Percentiles rank a stretch among this genome's conserved stretches.
phyloP scores from a whole-genome alignment of 2,888 invertebrate genomes.

The Tortricodes alternella region DNA sequence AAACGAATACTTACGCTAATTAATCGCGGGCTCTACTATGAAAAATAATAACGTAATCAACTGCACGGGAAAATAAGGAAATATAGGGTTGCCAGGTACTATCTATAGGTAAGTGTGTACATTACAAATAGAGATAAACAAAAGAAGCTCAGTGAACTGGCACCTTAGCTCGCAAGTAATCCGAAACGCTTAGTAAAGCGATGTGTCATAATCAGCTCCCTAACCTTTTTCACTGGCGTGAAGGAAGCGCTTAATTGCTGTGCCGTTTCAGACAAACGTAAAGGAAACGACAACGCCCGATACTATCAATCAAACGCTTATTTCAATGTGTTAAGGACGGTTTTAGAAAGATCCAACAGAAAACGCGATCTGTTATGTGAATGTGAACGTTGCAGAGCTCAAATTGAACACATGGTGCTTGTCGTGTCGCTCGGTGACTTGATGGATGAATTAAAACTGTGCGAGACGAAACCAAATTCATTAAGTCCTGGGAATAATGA shows the following conservation, averaged over 20 bases:
- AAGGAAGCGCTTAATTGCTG: conserved; percentile 60
- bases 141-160: not conserved
- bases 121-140: not conserved
- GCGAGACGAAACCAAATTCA: conserved; percentile 24
- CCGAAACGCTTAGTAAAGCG: conserved; percentile 2
- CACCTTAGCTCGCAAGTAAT: not conserved
- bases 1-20: too few species aligned
- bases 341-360: conserved; percentile 29
- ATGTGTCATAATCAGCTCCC: conserved; percentile 57
- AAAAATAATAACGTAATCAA: too few species aligned
- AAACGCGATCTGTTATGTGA: conserved; percentile 23
- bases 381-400: conserved; percentile 45
- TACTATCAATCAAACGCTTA: conserved; percentile 31
- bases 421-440: conserved; percentile 43
- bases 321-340: conserved; percentile 35
- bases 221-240: conserved; percentile 48
- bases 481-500: conserved; percentile 20
- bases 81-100: too few species aligned
- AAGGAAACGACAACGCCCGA: conserved; percentile 29
- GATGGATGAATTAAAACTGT: conserved; percentile 50
- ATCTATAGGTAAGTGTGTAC: too few species aligned
- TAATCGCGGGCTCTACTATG: too few species aligned
- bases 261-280: conserved; percentile 38
- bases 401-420: conserved; percentile 60
- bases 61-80: too few species aligned